Evolutionary conservation across 2,113 vertebrate species (phyloP), one percentile per base, ranked within the genome.

Genomic region (Anarhynchus alexandrinus): DNA sequence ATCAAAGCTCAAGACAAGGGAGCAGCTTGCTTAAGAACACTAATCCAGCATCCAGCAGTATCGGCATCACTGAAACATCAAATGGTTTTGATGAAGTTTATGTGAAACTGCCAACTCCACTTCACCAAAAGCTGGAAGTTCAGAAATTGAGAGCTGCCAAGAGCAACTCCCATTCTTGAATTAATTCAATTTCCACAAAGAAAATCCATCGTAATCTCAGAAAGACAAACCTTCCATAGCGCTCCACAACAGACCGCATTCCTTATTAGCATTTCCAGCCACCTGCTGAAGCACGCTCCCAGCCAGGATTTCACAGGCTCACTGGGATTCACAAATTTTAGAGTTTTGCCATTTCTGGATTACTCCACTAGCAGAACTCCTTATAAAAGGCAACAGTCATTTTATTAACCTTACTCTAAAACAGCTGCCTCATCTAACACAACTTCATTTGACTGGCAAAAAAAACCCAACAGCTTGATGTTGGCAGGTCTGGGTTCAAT

Each of bases 281-380:
- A 97, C 90, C 95, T 97, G 94, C 91, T 87, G 91, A 82, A 88
- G 43, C 27, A 3, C 8, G 10, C 34, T 88, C 57, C 70, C 64
- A 93, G 93, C 88, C 84, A 96, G 93, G 34, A 79, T 80, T 96
- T 94, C 84, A 95, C 80, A 64, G 71, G 59, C 90, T 94, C 92
- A 36, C 45, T 66, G 92, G 96, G 95, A 94, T 82, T 94, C 86
- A 96, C 92, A 82, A 95, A 93, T 93, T 96, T 96, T 96, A 96
- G 94, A 92, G 82, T 83, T 95, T 77, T 10, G 4, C 78, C 47
- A 82, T 12, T 91, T 88, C 84, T 94, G 94, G 74, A 94, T 93
- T 92, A 88, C 71, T 86, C 71, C 49, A 84, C 70, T 42, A 86
- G 52, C 74, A 94, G 89, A 93, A 45, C 45, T 86, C 45, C 64